These are phyloP conservation scores for Microctenopoma lineatum DNA, from an alignment of 2,797 vertebrate genomes.

Conservation along the genomic window DNA sequence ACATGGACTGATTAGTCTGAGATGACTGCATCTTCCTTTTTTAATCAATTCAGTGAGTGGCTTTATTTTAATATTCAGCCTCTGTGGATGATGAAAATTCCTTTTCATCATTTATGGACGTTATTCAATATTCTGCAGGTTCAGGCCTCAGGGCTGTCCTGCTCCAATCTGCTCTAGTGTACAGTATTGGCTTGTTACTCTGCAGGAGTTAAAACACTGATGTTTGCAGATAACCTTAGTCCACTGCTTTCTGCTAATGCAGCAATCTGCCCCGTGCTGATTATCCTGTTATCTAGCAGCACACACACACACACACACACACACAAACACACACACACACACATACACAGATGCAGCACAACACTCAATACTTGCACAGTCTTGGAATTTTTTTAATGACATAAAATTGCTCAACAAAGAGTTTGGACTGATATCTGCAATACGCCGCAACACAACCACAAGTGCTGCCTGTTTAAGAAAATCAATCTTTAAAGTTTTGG, in stretches of 20 bases:
- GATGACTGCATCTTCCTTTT: constrained; percentile 12
- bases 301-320: constrained; percentile 30
- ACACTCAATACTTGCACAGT: constrained; percentile 54
- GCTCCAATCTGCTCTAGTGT: constrained; percentile 50
- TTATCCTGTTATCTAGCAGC: constrained; percentile 75
- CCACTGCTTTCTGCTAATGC: constrained; percentile 77
- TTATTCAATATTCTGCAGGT: constrained; percentile 68
- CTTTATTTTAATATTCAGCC: constrained; percentile 32
- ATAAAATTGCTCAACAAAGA: constrained; percentile 51
- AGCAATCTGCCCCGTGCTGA: constrained; percentile 79
- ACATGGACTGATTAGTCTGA: constrained; percentile 30
- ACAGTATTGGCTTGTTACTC: constrained; percentile 64
- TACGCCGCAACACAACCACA: constrained; percentile 12
- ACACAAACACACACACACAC: constrained; percentile 29
- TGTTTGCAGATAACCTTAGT: constrained; percentile 79
- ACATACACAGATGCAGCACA: constrained; percentile 22
- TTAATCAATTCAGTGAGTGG: constrained; percentile 11
- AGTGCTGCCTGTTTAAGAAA: constrained; percentile 16
- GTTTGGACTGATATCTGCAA: constrained; percentile 37
- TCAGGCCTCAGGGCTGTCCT: constrained; percentile 40
- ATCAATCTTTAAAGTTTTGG: not conserved
- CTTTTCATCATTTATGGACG: constrained; percentile 48
- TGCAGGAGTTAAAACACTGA: constrained; percentile 79
- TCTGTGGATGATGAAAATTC: constrained; percentile 22
- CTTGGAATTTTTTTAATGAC: constrained; percentile 52